Conservation (phyloP, 1,140 invertebrate genomes). For the Calephelis virginiensis region DNA sequence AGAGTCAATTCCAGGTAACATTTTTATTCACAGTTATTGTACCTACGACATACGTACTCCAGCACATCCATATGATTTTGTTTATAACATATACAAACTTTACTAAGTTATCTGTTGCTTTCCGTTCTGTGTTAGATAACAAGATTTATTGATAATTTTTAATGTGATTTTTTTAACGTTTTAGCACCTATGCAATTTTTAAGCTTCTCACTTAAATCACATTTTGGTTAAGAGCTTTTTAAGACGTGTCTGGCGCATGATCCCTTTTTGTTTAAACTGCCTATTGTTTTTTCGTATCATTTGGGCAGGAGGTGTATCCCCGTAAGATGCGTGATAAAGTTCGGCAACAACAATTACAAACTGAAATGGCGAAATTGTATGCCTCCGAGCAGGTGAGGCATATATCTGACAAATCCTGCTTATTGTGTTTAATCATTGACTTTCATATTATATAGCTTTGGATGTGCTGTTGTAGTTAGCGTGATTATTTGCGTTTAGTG, state of each 20-base stretch:
- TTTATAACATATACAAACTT: constrained; percentile 35
- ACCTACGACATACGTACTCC: constrained; percentile 37
- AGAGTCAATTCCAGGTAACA: constrained; percentile 81
- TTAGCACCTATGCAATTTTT: constrained; percentile 47
- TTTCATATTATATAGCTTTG: constrained; percentile 65
- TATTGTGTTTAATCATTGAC: constrained; percentile 42
- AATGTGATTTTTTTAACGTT: constrained; percentile 49
- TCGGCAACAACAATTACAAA: constrained; percentile 79
- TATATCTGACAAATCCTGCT: constrained; percentile 63
- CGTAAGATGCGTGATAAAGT: constrained; percentile 86
- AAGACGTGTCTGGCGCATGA: constrained; percentile 67
- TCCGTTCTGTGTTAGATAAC: constrained; percentile 64
- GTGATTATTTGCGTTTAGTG: constrained; percentile 37
- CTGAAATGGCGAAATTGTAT: constrained; percentile 77
- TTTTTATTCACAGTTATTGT: constrained; percentile 22
- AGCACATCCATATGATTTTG: constrained; percentile 67
- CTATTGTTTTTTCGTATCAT: constrained; percentile 78
- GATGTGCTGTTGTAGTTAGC: constrained; percentile 72
- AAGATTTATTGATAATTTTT: constrained; percentile 43
- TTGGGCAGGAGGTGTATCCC: constrained; percentile 83
- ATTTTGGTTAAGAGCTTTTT: constrained; percentile 54
- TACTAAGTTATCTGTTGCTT: constrained; percentile 44
- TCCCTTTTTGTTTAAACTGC: constrained; percentile 73
- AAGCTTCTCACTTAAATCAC: constrained; percentile 45
- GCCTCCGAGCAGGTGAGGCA: constrained; percentile 77